phyloP scores from a whole-genome alignment of 2,888 invertebrate species.

The Calliopum simillimum region DNA sequence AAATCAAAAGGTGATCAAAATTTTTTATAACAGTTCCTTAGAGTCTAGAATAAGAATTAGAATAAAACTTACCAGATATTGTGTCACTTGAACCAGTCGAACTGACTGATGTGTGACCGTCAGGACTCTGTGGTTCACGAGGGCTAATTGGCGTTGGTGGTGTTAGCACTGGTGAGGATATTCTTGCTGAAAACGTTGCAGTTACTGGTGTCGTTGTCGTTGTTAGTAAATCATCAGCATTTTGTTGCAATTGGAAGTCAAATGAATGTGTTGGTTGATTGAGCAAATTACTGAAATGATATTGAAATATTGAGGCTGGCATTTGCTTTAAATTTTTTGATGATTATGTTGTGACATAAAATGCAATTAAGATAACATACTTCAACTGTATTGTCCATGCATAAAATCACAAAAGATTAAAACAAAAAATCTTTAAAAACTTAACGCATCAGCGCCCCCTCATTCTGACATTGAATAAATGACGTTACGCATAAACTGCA shows the following conservation, averaged over 20 bases:
- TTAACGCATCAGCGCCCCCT: too few species aligned
- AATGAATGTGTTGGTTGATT: constrained; percentile 40
- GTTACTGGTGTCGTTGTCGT: constrained; percentile 37
- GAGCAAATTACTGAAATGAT: constrained; percentile 39
- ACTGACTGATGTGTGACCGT: constrained; percentile 63
- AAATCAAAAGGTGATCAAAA: too few species aligned
- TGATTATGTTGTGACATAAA: too few species aligned
- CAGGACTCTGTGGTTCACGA: constrained; percentile 64
- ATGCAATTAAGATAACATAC: too few species aligned
- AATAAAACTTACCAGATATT: constrained; percentile 64
- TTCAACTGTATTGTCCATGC: too few species aligned
- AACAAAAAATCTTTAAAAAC: too few species aligned
- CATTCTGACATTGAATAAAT: too few species aligned
- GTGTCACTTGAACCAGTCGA: constrained; percentile 62
- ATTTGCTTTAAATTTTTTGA: too few species aligned
- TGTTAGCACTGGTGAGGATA: constrained; percentile 60
- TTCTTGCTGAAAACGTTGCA: constrained; percentile 43
- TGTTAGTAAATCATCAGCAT: constrained; percentile 38
- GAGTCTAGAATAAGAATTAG: too few species aligned
- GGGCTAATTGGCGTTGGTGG: constrained; percentile 64
- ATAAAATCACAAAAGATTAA: too few species aligned
- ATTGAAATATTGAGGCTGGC: neutral
- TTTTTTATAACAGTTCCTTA: too few species aligned
- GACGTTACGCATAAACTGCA: too few species aligned
- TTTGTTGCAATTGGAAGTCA: constrained; percentile 45